Conservation (phyloP, 2,888 invertebrate genomes). For the Tubulanus polymorphus region DNA sequence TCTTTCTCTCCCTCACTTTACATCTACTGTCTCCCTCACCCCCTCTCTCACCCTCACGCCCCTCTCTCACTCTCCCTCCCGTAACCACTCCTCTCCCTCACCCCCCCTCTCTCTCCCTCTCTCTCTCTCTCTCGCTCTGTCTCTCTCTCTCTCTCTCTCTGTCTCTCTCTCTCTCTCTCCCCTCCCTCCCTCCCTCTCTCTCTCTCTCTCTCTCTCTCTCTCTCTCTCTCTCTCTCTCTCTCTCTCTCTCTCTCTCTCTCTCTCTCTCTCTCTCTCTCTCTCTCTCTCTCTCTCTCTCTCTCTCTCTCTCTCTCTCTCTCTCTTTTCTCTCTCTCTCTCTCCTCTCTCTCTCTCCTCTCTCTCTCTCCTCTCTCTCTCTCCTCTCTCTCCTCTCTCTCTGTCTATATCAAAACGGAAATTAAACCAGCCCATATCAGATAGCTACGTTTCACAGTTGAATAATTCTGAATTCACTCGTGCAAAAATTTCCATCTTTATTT, state of each 20-base stretch:
- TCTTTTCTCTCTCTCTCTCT: neutral
- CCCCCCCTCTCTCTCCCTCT: neutral
- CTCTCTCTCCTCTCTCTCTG: conserved; percentile 5
- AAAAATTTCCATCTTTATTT: no score
- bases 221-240: neutral
- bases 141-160: neutral
- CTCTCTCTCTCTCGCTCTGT: no score
- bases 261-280: conserved; percentile 9
- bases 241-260: conserved; percentile 1
- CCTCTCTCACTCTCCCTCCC: neutral
- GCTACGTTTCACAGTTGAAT: no score
- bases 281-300: neutral
- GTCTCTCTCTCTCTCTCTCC: neutral
- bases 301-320: no score
- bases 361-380: conserved; percentile 8
- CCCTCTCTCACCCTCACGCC: no score
- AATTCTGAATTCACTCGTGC: no score
- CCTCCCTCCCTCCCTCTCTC: neutral
- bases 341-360: no score
- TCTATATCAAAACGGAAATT: conserved; percentile 4
- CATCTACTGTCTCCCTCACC: no score
- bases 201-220: neutral
- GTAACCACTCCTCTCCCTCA: neutral
- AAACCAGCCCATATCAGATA: no score
- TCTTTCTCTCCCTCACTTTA: neutral